Evolutionary conservation across 2,888 invertebrate species (phyloP), one percentile per base, ranked within the genome.

Genomic region (Spisula solida): DNA sequence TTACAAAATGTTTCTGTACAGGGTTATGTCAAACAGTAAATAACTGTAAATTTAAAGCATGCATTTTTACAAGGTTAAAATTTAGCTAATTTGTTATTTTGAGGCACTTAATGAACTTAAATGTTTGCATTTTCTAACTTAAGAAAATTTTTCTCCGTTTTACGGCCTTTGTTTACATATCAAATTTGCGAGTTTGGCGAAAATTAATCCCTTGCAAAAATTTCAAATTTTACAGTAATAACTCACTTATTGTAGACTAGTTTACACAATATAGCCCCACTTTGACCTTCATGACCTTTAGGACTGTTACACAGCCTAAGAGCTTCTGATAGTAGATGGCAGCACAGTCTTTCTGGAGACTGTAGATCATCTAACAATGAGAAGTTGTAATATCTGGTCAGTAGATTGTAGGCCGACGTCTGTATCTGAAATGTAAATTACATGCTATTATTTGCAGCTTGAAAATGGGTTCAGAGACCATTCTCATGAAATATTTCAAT

Each of bases 271-370:
- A 97, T 97, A 81, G 97, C 97, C 18, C 98, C 98, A 95, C 97
- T 97, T 93, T 97, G 97, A 55, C 97, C 97, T 95, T 97, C 97
- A 95, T 97, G 97, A 93, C 98, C 97, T 94, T 97, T 97, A 91
- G 97, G 97, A 93, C 97, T 97, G 93, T 97, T 97, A 93, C 97
- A 97, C 87, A 97, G 96, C 75, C 94, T 94, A 18, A 97, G 92
- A 41, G 94, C 94, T 70, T 94, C 90, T 16, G 75, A 55, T 87
- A 95, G 87, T 85, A 95, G 87, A 55, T 94, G 94, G 84, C 90
- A 91, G 56, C 91, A 91, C 60, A 90, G 48, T 20, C 79, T 84
- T 20, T 88, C 80, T 60, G 88, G 85, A 51, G 86, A 81, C n/a
- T 81, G 56, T 16, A 75, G 25, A 83, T 81, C 29, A 48, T 78